phyloP scores from a whole-genome alignment of 2,113 vertebrate species.

The Poeciliopsis turrubarensis region DNA sequence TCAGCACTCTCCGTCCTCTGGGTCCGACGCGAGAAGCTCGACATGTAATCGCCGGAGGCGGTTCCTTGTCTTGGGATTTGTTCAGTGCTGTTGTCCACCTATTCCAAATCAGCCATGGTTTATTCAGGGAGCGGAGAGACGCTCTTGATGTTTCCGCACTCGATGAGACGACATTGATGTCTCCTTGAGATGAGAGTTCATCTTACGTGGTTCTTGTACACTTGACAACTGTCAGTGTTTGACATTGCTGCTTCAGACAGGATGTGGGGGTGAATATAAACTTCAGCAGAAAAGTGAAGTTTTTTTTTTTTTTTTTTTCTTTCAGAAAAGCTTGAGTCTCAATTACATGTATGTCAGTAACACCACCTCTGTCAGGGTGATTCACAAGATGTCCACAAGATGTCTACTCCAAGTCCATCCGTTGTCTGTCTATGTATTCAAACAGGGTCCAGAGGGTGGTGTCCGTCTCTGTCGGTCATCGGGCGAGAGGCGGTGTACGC shows the following conservation, averaged over 20 bases:
- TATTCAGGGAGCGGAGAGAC: conserved; percentile 50
- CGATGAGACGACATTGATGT: conserved; percentile 60
- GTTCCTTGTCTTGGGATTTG: conserved; percentile 32
- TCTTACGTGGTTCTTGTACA: conserved; percentile 31
- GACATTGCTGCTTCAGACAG: conserved; percentile 37
- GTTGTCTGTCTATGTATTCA: not conserved
- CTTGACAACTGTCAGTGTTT: conserved; percentile 51
- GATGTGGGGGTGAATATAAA: conserved; percentile 60
- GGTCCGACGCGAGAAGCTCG: conserved; percentile 36
- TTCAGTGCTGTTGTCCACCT: conserved; percentile 31
- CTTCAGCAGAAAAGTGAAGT: not conserved
- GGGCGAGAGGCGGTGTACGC: not conserved
- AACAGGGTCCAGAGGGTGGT: not conserved
- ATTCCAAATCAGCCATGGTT: conserved; percentile 48
- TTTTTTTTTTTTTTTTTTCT: too few relatives aligned
- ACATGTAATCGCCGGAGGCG: conserved; percentile 53
- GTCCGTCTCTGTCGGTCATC: not conserved
- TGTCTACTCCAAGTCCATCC: not conserved
- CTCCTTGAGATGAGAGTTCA: conserved; percentile 54
- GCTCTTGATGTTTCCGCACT: not conserved
- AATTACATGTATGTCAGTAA: not conserved
- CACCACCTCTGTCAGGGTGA: not conserved
- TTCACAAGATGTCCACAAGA: not conserved
- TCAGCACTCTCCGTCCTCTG: conserved; percentile 47
- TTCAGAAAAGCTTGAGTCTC: not conserved